phyloP scores from a whole-genome alignment of 2,888 invertebrate genomes.

The Caenorhabditis zanzibari region DNA sequence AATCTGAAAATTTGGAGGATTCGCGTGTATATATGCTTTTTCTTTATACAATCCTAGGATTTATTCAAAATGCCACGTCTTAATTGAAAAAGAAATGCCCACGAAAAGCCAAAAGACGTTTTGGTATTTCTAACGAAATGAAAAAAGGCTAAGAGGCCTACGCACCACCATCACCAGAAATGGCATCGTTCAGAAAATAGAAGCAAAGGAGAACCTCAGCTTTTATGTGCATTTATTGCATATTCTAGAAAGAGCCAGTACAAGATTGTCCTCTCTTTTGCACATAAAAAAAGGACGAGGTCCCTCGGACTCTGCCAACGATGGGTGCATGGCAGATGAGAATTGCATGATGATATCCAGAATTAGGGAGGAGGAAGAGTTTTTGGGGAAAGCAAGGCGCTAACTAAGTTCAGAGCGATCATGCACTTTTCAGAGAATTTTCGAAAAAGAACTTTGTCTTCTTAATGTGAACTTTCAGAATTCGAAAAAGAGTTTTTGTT shows the following conservation, averaged over 20 bases:
- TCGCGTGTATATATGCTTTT: not conserved
- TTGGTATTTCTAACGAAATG: not conserved
- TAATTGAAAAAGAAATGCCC: not conserved
- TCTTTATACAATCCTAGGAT: not conserved
- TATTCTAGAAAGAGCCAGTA: conserved; percentile 55
- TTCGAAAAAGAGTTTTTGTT: conserved; percentile 3
- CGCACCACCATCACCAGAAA: conserved; percentile 11
- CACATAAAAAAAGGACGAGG: conserved; percentile 31
- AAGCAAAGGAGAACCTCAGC: conserved; percentile 48
- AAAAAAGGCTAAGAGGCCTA: not conserved
- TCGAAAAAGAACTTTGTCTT: conserved; percentile 6
- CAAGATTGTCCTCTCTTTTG: conserved; percentile 42
- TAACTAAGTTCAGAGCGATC: conserved; percentile 32
- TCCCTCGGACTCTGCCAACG: not conserved
- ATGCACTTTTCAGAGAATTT: conserved; percentile 28
- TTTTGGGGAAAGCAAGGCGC: conserved; percentile 5
- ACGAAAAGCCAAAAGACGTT: not conserved
- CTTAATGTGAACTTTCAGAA: conserved; percentile 2
- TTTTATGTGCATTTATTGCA: conserved; percentile 64
- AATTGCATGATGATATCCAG: conserved; percentile 42
- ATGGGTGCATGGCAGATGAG: conserved; percentile 33
- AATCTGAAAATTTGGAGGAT: not conserved
- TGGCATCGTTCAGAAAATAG: conserved; percentile 49
- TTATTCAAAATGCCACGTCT: not conserved
- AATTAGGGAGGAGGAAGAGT: conserved; percentile 21